Base-by-base conservation (phyloP, 2,888 invertebrate genomes). In the Sphaerophoria taeniata region DNA sequence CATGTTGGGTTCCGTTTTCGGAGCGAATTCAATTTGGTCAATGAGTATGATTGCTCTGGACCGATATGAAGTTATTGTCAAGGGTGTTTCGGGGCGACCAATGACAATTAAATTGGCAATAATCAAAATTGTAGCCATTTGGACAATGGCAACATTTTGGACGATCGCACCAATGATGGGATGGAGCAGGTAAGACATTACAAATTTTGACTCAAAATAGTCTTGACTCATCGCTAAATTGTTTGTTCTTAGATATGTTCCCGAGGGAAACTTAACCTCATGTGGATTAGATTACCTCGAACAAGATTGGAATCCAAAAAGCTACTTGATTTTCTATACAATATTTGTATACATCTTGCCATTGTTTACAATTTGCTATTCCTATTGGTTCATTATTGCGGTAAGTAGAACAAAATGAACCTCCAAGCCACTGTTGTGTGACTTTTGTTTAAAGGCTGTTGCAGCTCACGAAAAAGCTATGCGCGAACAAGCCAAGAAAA, bases 251-350 rank as follows among this genome's bases (percentile, higher is more conserved):
- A 96, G 96, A 91, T 98, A 98, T 91, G 97, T 98, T 61, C 98
- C 98, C 7, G 98, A 98, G 92, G 98, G 98, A 82, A 97, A 98
- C 93, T 96, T 98, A 95, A 97, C 97, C 56, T 97, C 97, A 45
- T 98, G 98, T 90, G 97, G 98, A 75, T 97, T 97, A 73, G 97
- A 97, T 91, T 97, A 97, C 91, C 93, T 97, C 88, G 94, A 92
- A 91, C 95, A 95, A 92, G 95, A 95, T 87, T 95, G 95, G 95
- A 89, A 95, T 87, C 96, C 96, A 92, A 94, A 95, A 88, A 95
- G 96, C 89, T 97, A 97, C 93, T 95, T 97, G 89, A 92, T 97
- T 61, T 92, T 95, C 87, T 97, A 97, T 92, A 94, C 95, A n/a
- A 91, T 95, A 81, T 96, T 96, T 90, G 95, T 95, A 56, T 97